Evolutionary conservation across 1,140 invertebrate species (phyloP).

Genomic region (Andrena cerasifolii): DNA sequence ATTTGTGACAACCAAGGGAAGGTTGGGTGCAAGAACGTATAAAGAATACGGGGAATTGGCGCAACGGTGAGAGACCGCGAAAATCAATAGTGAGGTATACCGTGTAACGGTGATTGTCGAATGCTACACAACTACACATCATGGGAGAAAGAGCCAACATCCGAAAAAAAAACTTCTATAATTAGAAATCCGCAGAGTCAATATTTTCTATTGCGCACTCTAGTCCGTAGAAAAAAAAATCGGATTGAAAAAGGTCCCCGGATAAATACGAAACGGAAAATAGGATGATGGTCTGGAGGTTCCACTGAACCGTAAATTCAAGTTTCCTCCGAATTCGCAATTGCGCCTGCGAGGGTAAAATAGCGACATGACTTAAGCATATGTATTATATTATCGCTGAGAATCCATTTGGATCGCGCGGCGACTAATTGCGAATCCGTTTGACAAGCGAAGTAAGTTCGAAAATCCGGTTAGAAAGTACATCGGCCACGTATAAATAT

Average conservation of each 20-base stretch:
- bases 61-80: constrained; percentile 63
- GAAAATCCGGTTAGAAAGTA: neutral
- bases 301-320: neutral
- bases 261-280: neutral
- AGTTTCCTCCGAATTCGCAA: neutral
- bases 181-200: neutral
- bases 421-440: neutral
- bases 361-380: too few relatives aligned
- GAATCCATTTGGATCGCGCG: neutral
- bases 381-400: neutral
- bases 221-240: neutral
- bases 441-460: neutral
- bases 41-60: constrained; percentile 58
- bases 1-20: constrained; percentile 3
- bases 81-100: constrained; percentile 73
- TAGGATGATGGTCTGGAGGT: neutral
- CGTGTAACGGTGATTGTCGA: constrained; percentile 69
- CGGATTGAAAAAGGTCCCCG: neutral
- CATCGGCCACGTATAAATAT: neutral
- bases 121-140: constrained; percentile 50
- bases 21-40: constrained; percentile 39
- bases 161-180: neutral
- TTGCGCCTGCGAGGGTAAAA: neutral
- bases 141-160: neutral
- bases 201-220: neutral